Evolutionary conservation across 2,113 vertebrate genomes (phyloP).

Genomic region (Poecile atricapillus): DNA sequence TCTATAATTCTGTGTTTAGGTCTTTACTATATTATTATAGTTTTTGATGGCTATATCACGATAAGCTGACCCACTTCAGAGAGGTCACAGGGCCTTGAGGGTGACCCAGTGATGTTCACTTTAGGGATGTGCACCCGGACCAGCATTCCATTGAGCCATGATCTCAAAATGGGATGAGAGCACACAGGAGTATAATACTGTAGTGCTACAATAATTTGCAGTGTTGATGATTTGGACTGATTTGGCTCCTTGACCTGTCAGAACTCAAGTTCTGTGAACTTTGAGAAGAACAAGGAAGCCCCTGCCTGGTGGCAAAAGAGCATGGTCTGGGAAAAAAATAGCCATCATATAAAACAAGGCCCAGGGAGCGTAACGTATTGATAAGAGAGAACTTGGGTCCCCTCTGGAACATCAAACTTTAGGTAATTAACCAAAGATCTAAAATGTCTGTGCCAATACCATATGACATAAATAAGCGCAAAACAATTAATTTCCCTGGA

Average conservation of each 20-base stretch:
- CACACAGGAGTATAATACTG: background rate
- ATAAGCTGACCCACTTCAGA: background rate
- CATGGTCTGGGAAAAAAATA: background rate
- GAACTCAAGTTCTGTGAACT: background rate
- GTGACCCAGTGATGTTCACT: rapidly evolving
- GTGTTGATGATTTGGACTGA: background rate
- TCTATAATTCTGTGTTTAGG: background rate
- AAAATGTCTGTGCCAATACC: background rate
- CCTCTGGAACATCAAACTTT: background rate
- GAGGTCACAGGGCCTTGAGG: background rate
- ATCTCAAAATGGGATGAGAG: background rate
- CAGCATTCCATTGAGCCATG: rapidly evolving
- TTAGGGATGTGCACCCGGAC: background rate
- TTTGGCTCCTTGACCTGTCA: background rate
- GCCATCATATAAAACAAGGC: background rate
- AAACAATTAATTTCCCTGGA: background rate
- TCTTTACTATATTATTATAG: background rate
- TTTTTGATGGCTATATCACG: background rate
- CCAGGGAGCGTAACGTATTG: background rate
- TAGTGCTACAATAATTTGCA: background rate
- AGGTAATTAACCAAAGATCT: background rate
- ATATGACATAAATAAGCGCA: background rate
- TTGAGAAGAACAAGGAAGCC: background rate
- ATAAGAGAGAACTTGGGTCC: background rate
- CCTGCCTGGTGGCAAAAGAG: background rate